Percentiles rank a stretch among this genome's conserved stretches.
Conservation (phyloP, 1,140 invertebrate genomes). For the Zaprionus africanus region DNA sequence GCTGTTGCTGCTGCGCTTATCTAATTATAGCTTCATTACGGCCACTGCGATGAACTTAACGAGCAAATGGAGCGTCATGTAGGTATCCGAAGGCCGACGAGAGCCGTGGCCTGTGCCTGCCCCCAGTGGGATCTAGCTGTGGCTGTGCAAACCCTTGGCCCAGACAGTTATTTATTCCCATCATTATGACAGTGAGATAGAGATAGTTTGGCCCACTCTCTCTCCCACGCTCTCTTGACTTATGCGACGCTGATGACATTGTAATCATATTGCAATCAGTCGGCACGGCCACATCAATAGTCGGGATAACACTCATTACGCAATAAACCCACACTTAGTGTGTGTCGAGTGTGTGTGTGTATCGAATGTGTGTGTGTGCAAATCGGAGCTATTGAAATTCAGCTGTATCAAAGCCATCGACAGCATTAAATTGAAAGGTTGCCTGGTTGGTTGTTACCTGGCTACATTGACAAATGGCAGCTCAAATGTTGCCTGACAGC, state of each 20-base stretch:
- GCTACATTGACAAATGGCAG: slow-evolving; percentile 47
- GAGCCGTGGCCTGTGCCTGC: slow-evolving; percentile 1
- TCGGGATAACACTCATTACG: slow-evolving; percentile 43
- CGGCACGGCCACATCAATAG: slow-evolving; percentile 27
- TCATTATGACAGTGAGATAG: slow-evolving; percentile 40
- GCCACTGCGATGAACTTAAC: slow-evolving; percentile 54
- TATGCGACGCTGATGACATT: slow-evolving; percentile 36
- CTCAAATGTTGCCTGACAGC: slow-evolving; percentile 47
- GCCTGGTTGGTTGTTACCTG: slow-evolving; percentile 16
- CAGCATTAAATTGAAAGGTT: slow-evolving; percentile 33
- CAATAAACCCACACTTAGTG: slow-evolving; percentile 33
- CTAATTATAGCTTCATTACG: slow-evolving; percentile 81
- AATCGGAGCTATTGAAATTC: slow-evolving; percentile 22
- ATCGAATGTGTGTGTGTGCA: neutral
- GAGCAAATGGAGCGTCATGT: slow-evolving; percentile 43
- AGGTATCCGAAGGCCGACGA: slow-evolving; percentile 35
- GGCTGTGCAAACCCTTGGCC: slow-evolving; percentile 15
- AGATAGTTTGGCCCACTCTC: slow-evolving; percentile 18
- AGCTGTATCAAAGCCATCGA: slow-evolving; percentile 31
- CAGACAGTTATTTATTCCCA: slow-evolving; percentile 50
- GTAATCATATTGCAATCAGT: slow-evolving; percentile 48
- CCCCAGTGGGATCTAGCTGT: slow-evolving; percentile 9
- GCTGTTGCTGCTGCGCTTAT: slow-evolving; percentile 64
- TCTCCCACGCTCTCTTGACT: slow-evolving; percentile 5
- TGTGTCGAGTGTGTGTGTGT: neutral